Base-by-base conservation (phyloP, 1,140 invertebrate genomes). In the Lineus longissimus region DNA sequence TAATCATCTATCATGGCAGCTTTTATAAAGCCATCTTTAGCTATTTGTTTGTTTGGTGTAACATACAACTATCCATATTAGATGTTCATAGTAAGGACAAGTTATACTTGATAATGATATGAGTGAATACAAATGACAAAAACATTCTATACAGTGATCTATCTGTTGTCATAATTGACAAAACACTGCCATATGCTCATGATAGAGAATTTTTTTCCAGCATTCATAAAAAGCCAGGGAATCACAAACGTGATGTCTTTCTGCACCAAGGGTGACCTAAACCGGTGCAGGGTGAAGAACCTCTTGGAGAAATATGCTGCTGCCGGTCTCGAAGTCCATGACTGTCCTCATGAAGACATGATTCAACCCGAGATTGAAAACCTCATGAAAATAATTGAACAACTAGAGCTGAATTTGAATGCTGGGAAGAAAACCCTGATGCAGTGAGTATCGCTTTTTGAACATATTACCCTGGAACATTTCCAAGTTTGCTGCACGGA, bases 331-430 rank as follows among this genome's bases (percentile, higher is more conserved):
- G 67, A 45, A 13, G 74, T 77, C 9, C 76, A 78, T 59, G 73
- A 77, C 56, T 72, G 71, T 58, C 73, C 75, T 13, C 74, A 75
- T 40, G 68, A 67, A 33, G 76, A 78, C 63, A 75, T 75, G 2
- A 59, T 65, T 23, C 62, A 64, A n/a, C 73, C 74, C 6, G 41
- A 41, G 7, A 68, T 71, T 2, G 30, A 23, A 2, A 59, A 45
- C 0, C 59, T 77, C 15, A 60, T 75, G 40, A 69, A 74, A 57
- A 76, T 77, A 51, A 17, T 74, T 6, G 76, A 76, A 25, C 69
- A 74, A 25, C 47, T 77, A n/a, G 57, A 67, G 27, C 33, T 72
- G 13, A 62, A 60, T 47, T 29, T 76, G 1, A 62, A 64, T 29
- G 68, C 71, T 55, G 69, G 67, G 15, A 69, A 62, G 27, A 76